Evolutionary conservation across 1,140 invertebrate species (phyloP).

Genomic region (Trinorchestia longiramus): DNA sequence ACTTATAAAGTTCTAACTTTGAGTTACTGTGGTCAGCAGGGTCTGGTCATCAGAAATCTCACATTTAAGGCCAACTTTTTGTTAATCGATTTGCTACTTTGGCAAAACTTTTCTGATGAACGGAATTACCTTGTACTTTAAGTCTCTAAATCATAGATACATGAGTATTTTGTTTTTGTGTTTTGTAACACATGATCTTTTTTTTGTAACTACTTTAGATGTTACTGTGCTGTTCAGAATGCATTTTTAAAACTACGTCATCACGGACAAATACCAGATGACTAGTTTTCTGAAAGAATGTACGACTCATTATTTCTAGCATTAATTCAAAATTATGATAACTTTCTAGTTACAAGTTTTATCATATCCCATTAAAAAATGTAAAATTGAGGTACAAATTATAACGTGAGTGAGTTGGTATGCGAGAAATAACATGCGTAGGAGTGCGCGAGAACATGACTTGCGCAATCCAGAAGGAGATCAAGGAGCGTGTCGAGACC

Average conservation of each 20-base stretch:
- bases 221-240: background rate
- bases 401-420: background rate
- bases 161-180: too few species aligned
- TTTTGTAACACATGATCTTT: background rate
- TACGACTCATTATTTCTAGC: background rate
- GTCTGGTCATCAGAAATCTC: too few species aligned
- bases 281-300: background rate
- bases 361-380: background rate
- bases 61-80: too few species aligned
- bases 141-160: too few species aligned
- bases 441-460: slow-evolving; percentile 21
- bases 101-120: too few species aligned
- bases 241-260: background rate
- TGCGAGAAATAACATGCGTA: background rate
- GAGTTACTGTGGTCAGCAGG: too few species aligned
- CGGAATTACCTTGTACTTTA: too few species aligned
- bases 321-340: background rate
- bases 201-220: background rate
- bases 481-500: slow-evolving; percentile 16
- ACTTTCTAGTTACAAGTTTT: background rate
- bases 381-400: background rate
- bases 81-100: too few species aligned
- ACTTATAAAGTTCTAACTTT: too few species aligned
- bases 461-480: background rate
- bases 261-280: background rate